Percentiles rank a stretch among this genome's conserved stretches.
Conservation (phyloP, 1,140 invertebrate genomes). For the Lerema accius region DNA sequence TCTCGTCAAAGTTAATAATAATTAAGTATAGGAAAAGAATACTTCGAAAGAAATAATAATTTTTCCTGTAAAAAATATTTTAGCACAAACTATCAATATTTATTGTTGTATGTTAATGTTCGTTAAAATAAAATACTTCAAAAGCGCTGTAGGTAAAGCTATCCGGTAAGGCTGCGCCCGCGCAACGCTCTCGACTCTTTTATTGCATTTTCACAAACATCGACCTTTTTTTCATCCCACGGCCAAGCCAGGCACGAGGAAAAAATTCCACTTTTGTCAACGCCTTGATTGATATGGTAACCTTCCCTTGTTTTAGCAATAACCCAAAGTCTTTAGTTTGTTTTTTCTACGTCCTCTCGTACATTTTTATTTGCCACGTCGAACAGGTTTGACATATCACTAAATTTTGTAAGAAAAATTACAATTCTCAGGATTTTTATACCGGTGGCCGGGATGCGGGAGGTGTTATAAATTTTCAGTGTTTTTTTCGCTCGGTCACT, state of each 20-base stretch:
- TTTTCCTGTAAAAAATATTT: neutral
- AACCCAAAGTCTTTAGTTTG: conserved; percentile 68
- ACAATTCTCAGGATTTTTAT: conserved; percentile 74
- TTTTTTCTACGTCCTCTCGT: conserved; percentile 65
- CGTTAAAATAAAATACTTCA: neutral
- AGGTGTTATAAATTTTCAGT: conserved; percentile 77
- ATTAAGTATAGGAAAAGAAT: too few species aligned
- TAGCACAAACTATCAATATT: too few species aligned
- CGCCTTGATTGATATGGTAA: conserved; percentile 82
- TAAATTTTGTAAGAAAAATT: conserved; percentile 81
- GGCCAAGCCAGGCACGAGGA: conserved; percentile 50
- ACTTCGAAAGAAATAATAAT: too few species aligned
- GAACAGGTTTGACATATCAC: conserved; percentile 81
- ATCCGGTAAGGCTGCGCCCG: conserved; percentile 42
- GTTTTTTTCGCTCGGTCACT: conserved; percentile 63
- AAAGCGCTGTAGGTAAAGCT: conserved; percentile 24
- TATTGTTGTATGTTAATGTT: too few species aligned
- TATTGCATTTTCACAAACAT: conserved; percentile 81
- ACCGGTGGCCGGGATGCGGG: conserved; percentile 68
- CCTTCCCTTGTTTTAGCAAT: conserved; percentile 82
- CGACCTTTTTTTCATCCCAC: conserved; percentile 77
- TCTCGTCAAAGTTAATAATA: too few species aligned
- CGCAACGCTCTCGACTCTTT: conserved; percentile 57
- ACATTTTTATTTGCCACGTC: conserved; percentile 81
- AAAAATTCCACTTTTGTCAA: conserved; percentile 80